Conservation (phyloP, 2,888 invertebrate genomes). For the Chloroclystis v-ata region DNA sequence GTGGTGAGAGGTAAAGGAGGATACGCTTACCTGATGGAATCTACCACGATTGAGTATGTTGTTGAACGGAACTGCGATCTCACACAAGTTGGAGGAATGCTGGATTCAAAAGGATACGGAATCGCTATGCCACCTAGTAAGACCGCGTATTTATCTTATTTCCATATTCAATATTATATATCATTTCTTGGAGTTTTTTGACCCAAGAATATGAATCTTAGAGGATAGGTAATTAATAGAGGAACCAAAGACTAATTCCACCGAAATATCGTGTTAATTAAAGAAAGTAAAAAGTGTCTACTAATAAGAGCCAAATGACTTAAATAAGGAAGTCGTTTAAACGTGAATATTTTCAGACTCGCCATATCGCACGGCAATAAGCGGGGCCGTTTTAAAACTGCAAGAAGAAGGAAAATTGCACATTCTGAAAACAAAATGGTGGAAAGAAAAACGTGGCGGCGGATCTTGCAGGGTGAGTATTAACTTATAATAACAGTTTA, state of each 20-base stretch:
- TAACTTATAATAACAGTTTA: no score
- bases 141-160: constrained; percentile 30
- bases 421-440: constrained; percentile 97
- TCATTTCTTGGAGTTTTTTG: neutral
- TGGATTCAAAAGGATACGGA: constrained; percentile 97
- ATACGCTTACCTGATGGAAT: constrained; percentile 99
- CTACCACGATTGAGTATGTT: constrained; percentile 96
- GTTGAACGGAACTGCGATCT: constrained; percentile 93
- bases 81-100: constrained; percentile 92
- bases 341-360: constrained; percentile 81
- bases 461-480: constrained; percentile 87
- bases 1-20: constrained; percentile 90
- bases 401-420: constrained; percentile 97
- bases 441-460: constrained; percentile 95
- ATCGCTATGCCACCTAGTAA: constrained; percentile 95
- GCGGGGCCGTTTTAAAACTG: constrained; percentile 94
- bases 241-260: no score
- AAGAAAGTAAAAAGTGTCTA: neutral
- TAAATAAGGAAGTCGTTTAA: neutral
- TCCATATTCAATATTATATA: neutral
- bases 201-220: neutral
- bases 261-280: neutral
- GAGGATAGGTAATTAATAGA: no score
- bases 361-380: constrained; percentile 94
- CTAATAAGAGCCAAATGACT: neutral